Evolutionary conservation across 2,888 invertebrate genomes (phyloP).

Genomic region (Fissipunctia ypsillon): DNA sequence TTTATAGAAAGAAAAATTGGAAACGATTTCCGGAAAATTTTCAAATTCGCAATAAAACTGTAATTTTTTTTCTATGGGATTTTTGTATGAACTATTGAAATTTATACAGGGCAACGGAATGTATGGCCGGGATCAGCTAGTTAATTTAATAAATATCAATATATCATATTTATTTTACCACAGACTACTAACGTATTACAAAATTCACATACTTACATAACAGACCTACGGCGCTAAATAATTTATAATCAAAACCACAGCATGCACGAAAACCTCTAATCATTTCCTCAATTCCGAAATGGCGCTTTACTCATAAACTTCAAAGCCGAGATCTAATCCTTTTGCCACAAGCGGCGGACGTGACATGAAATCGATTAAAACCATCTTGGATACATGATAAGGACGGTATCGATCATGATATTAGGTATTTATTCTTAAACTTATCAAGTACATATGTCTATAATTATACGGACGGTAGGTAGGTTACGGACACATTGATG

Average conservation of each 20-base stretch:
- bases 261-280: conserved; percentile 1
- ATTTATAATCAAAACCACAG: conserved; percentile 9
- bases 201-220: too few relatives aligned
- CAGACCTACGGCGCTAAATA: background rate
- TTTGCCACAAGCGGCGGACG: conserved; percentile 12
- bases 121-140: too few relatives aligned
- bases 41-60: too few relatives aligned
- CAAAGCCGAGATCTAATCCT: conserved; percentile 40
- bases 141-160: too few relatives aligned
- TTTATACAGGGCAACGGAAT: too few relatives aligned
- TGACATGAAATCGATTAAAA: conserved; percentile 49
- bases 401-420: too few relatives aligned
- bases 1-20: too few relatives aligned
- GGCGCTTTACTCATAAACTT: conserved; percentile 36
- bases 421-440: too few relatives aligned
- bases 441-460: too few relatives aligned
- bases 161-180: background rate
- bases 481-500: background rate
- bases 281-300: conserved; percentile 6
- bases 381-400: conserved; percentile 22
- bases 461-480: background rate
- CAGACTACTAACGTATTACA: background rate
- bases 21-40: too few relatives aligned
- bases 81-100: too few relatives aligned
- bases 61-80: too few relatives aligned